Conservation (phyloP, 92 coral and sea anemone genomes). For the Montipora capitata region DNA sequence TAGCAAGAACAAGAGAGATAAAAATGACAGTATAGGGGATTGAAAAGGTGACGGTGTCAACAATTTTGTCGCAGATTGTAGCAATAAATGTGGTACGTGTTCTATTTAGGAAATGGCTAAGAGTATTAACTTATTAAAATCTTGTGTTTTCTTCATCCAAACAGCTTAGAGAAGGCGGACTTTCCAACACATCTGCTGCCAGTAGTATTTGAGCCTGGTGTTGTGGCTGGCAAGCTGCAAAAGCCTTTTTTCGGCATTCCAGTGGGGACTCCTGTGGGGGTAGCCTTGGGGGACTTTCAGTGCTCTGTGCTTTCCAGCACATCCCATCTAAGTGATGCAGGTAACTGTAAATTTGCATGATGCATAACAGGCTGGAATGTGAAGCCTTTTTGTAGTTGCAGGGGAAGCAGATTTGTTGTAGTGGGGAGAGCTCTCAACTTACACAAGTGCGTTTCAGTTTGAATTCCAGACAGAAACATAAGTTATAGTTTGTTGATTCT, state of each 20-base stretch:
- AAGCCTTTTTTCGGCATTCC: conserved; percentile 77
- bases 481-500: too few relatives aligned
- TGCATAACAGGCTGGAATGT: neutral
- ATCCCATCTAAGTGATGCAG: conserved; percentile 81
- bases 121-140: neutral
- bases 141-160: neutral
- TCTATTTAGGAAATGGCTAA: too few relatives aligned
- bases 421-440: too few relatives aligned
- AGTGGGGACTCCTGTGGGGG: conserved; percentile 83
- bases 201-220: conserved; percentile 72
- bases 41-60: too few relatives aligned
- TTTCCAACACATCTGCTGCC: conserved; percentile 91
- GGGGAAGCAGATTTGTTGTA: too few relatives aligned
- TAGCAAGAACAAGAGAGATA: too few relatives aligned
- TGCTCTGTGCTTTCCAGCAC: conserved; percentile 92
- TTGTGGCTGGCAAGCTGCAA: conserved; percentile 81
- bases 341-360: conserved; percentile 38
- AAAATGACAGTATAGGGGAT: too few relatives aligned
- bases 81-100: too few relatives aligned
- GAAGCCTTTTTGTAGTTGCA: too few relatives aligned
- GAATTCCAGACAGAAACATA: too few relatives aligned
- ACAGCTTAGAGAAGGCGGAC: conserved; percentile 45
- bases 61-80: too few relatives aligned
- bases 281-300: conserved; percentile 97
- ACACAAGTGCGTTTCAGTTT: too few relatives aligned